Evolutionary conservation across 1,140 invertebrate species (phyloP).

Genomic region (Laupala kohalensis): DNA sequence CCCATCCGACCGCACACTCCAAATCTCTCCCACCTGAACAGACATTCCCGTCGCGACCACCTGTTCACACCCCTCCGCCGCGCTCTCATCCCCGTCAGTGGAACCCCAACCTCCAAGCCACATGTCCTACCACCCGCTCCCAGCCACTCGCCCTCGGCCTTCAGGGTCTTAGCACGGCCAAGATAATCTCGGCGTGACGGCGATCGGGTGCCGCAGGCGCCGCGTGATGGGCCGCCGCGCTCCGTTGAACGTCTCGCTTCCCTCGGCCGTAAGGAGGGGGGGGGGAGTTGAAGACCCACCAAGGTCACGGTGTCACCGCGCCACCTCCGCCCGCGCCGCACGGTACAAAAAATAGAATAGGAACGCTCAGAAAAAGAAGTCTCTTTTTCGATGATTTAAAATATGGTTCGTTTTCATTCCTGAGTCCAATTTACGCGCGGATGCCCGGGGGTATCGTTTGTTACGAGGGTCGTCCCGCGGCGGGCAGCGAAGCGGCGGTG

Average conservation of each 20-base stretch:
- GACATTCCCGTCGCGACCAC: no score
- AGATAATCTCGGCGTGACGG: neutral
- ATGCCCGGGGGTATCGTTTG: constrained; percentile 7
- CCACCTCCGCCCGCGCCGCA: no score
- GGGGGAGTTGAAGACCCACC: no score
- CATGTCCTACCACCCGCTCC: no score
- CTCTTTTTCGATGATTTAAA: constrained; percentile 12
- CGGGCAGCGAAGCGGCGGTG: neutral
- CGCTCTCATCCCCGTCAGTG: neutral
- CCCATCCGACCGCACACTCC: no score
- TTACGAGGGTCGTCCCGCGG: neutral
- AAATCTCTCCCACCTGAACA: no score
- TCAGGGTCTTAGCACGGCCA: no score
- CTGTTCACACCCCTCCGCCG: no score
- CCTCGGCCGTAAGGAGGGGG: no score
- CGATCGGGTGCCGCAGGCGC: neutral
- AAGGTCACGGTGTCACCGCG: neutral
- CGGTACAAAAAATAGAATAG: neutral
- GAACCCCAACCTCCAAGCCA: neutral
- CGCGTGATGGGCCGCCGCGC: neutral
- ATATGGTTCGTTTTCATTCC: constrained; percentile 11
- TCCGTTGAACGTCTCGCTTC: neutral
- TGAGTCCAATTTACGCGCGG: constrained; percentile 3
- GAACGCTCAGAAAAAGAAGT: constrained; percentile 2
- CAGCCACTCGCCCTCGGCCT: neutral